Evolutionary conservation across 1,140 invertebrate genomes (phyloP).

Genomic region (Acarapis woodi): DNA sequence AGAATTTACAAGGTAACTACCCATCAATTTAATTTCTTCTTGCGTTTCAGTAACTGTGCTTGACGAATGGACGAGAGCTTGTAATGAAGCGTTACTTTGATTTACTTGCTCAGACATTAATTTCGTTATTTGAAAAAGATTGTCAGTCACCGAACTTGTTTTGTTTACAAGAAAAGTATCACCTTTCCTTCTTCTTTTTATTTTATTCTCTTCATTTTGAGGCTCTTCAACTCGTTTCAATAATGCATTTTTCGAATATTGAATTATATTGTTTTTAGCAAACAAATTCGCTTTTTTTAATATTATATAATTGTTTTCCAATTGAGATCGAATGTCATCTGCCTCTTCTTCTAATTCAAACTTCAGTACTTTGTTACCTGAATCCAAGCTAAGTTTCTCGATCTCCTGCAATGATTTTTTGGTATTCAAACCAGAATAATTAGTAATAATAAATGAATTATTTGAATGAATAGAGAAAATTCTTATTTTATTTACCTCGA

Average conservation of each 20-base stretch:
- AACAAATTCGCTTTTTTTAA: background rate
- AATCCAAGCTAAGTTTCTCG: too few species aligned
- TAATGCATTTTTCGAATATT: background rate
- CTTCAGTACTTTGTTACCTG: too few species aligned
- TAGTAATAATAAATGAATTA: too few species aligned
- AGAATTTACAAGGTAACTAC: slow-evolving; percentile 54
- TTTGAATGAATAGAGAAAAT: too few species aligned
- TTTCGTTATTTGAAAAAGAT: slow-evolving; percentile 44
- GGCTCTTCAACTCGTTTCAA: background rate
- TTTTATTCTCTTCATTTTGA: background rate
- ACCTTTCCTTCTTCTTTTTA: background rate
- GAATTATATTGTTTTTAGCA: background rate
- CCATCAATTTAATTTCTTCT: slow-evolving; percentile 54
- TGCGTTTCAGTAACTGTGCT: slow-evolving; percentile 30
- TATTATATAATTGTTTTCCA: background rate
- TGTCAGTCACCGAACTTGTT: slow-evolving; percentile 38
- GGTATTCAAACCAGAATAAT: too few species aligned
- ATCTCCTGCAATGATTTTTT: too few species aligned
- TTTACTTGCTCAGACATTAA: slow-evolving; percentile 57
- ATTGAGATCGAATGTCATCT: too few species aligned
- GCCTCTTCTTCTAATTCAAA: too few species aligned
- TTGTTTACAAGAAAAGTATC: slow-evolving; percentile 9
- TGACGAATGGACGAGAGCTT: slow-evolving; percentile 33
- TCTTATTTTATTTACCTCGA: too few species aligned
- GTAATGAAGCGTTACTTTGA: slow-evolving; percentile 48